A percentile compares a stretch with the other conserved stretches of the same genome.
These are phyloP conservation scores for Cassiopea andromeda DNA, from an alignment of 30 jellyfish, hydroid and myxozoan genomes.

Conservation along the genomic window DNA sequence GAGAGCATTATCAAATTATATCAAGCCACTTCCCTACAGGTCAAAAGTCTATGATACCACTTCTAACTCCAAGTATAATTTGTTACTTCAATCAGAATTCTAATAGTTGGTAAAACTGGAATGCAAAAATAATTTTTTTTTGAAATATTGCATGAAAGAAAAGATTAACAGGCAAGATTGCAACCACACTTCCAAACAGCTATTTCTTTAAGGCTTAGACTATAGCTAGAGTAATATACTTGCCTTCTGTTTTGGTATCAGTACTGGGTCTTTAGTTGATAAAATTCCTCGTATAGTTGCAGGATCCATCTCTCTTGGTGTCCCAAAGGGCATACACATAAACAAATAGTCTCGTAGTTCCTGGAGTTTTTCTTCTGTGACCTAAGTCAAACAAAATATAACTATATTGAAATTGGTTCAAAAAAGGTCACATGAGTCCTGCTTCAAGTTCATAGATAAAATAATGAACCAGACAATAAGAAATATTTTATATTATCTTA, in stretches of 20 bases:
- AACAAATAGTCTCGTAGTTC: conserved; percentile 72
- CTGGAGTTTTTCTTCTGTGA: conserved; percentile 54
- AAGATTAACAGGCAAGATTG: too few species aligned
- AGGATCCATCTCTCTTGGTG: conserved; percentile 84
- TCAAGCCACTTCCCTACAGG: too few species aligned
- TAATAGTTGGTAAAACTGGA: too few species aligned
- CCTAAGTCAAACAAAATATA: neutral
- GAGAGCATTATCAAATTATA: too few species aligned
- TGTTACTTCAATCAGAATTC: too few species aligned
- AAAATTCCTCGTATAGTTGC: conserved; percentile 79
- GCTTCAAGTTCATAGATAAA: too few species aligned
- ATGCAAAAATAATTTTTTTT: too few species aligned
- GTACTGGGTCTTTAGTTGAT: conserved; percentile 43
- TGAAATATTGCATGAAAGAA: too few species aligned
- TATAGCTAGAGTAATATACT: neutral
- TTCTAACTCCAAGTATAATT: too few species aligned
- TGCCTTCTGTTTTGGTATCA: conserved; percentile 77
- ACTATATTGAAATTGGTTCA: neutral
- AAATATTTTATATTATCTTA: too few species aligned
- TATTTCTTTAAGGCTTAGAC: neutral
- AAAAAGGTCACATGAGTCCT: neutral
- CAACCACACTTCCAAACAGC: neutral
- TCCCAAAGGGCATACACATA: conserved; percentile 92
- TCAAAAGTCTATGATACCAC: too few species aligned
- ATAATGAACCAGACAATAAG: too few species aligned